phyloP scores from a whole-genome alignment of 2,888 invertebrate genomes.

The Cyclophora punctaria region DNA sequence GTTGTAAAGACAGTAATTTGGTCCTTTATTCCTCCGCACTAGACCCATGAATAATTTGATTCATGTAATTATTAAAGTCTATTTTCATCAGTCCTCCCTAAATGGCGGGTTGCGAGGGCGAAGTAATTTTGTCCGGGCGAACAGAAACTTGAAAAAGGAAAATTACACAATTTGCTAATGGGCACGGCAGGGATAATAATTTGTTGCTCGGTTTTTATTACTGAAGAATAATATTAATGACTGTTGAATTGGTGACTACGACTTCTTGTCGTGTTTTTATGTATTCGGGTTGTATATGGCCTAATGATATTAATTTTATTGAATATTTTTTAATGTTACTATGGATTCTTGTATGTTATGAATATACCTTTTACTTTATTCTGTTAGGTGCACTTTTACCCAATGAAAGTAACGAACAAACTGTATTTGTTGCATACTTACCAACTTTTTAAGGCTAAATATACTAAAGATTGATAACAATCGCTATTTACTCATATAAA shows the following conservation, averaged over 20 bases:
- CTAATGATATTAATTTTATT: not conserved
- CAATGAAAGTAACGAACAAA: not conserved
- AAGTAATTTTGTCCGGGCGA: slow-evolving; percentile 61
- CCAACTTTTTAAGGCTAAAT: not conserved
- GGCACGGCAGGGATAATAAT: slow-evolving; percentile 54
- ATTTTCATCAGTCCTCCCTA: slow-evolving; percentile 61
- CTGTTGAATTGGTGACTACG: slow-evolving; percentile 23
- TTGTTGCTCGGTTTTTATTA: slow-evolving; percentile 54
- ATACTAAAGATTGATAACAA: too few relatives aligned
- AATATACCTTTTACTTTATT: not conserved
- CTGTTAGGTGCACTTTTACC: not conserved
- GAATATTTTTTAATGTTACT: not conserved
- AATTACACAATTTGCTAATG: slow-evolving; percentile 72
- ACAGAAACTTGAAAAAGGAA: slow-evolving; percentile 67
- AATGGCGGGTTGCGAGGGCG: slow-evolving; percentile 58
- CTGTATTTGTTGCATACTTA: not conserved
- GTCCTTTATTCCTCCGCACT: slow-evolving; percentile 18
- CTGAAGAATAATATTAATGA: slow-evolving; percentile 44
- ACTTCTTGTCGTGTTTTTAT: slow-evolving; percentile 5
- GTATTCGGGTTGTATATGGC: not conserved
- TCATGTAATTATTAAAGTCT: slow-evolving; percentile 50
- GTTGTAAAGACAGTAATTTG: slow-evolving; percentile 6
- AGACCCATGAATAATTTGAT: slow-evolving; percentile 39
- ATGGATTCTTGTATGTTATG: too few relatives aligned
- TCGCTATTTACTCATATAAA: too few relatives aligned